A percentile compares a stretch with the other conserved stretches of the same genome.
These are phyloP conservation scores for Linyphia triangularis DNA, from an alignment of 2,888 invertebrate species.

Conservation along the genomic window DNA sequence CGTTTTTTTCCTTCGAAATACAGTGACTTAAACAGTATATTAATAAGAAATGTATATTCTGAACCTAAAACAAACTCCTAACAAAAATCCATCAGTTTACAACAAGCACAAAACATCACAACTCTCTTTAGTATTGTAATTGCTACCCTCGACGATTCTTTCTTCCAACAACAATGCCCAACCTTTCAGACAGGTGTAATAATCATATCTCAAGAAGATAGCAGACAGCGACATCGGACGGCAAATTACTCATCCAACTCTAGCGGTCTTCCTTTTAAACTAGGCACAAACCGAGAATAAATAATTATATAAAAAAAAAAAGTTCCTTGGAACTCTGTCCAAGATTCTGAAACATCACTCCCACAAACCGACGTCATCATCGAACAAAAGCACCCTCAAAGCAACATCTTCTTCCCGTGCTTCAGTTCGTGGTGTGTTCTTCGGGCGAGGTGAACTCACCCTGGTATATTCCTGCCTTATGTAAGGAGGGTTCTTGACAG, in stretches of 20 bases:
- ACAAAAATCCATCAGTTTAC: too few relatives aligned
- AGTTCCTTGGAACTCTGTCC: slow-evolving; percentile 2
- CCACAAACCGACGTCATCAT: slow-evolving; percentile 50
- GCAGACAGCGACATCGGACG: slow-evolving; percentile 20
- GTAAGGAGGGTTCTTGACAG: slow-evolving; percentile 16
- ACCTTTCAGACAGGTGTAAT: slow-evolving; percentile 14
- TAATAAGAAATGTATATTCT: too few relatives aligned
- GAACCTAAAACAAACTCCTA: too few relatives aligned
- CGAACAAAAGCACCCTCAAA: slow-evolving; percentile 18
- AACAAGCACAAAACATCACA: too few relatives aligned
- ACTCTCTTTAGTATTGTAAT: too few relatives aligned
- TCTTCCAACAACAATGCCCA: neutral
- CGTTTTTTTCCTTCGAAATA: too few relatives aligned
- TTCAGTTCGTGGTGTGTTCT: slow-evolving; percentile 33
- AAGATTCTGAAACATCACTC: slow-evolving; percentile 34
- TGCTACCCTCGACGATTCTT: neutral
- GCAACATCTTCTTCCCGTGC: neutral
- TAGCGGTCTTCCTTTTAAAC: slow-evolving; percentile 24
- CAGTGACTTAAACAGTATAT: too few relatives aligned
- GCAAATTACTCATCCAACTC: slow-evolving; percentile 23
- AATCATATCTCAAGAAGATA: neutral
- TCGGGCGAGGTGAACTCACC: neutral
- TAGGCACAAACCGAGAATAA: neutral
- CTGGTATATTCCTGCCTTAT: neutral
- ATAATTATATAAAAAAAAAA: neutral